phyloP scores from a whole-genome alignment of 2,888 invertebrate genomes.

The Catocala nupta region DNA sequence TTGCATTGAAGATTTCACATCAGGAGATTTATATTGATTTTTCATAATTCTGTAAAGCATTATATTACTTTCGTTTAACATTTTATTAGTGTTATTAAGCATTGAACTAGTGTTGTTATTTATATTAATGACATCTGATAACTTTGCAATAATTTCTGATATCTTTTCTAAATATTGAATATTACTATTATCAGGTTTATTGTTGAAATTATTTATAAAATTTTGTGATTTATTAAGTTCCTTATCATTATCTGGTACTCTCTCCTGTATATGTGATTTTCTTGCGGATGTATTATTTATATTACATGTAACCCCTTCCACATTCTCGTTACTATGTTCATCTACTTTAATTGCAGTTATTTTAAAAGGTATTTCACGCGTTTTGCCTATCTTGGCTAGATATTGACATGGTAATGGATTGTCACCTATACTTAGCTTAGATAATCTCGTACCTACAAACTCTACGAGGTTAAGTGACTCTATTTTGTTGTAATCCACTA shows the following conservation, averaged over 20 bases:
- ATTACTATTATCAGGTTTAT: constrained; percentile 13
- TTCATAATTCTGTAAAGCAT: constrained; percentile 28
- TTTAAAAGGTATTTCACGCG: constrained; percentile 29
- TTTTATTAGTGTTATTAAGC: too few relatives aligned
- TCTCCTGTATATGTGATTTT: neutral
- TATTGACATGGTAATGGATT: constrained; percentile 70
- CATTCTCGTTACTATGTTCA: constrained; percentile 51
- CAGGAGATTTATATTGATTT: constrained; percentile 17
- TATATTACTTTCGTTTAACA: constrained; percentile 10
- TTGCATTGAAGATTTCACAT: constrained; percentile 14
- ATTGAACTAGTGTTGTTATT: constrained; percentile 25
- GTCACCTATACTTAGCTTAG: constrained; percentile 68
- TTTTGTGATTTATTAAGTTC: constrained; percentile 45
- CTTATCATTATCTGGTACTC: constrained; percentile 24
- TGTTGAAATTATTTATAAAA: constrained; percentile 38
- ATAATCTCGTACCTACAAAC: constrained; percentile 57
- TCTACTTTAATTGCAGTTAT: constrained; percentile 59
- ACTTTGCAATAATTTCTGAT: constrained; percentile 31
- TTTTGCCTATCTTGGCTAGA: constrained; percentile 57
- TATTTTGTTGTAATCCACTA: constrained; percentile 71
- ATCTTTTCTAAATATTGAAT: constrained; percentile 38
- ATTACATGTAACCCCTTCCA: constrained; percentile 56
- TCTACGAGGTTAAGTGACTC: constrained; percentile 54
- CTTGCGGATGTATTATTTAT: constrained; percentile 25
- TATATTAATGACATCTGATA: constrained; percentile 19